Conservation (phyloP, 2,888 invertebrate species). For the Phalera bucephala region DNA sequence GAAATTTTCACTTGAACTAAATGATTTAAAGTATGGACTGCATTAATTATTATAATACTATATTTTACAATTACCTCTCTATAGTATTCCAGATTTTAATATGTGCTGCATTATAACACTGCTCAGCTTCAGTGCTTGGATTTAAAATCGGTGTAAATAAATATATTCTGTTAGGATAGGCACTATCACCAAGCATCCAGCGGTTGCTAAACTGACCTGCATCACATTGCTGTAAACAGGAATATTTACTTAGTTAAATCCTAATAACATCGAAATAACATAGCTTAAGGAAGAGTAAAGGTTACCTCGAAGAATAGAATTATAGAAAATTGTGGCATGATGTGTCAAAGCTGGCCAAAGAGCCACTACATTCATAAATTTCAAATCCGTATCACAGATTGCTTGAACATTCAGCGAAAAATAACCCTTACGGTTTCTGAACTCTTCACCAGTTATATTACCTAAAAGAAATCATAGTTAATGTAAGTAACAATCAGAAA, state of each 20-base stretch:
- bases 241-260: no score
- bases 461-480: no score
- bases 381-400: conserved; percentile 13
- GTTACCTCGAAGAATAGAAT: background rate
- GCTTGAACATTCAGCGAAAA: conserved; percentile 4
- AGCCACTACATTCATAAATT: conserved; percentile 20
- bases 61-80: no score
- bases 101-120: conserved; percentile 17
- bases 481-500: background rate
- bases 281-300: no score
- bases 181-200: conserved; percentile 20
- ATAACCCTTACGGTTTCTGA: no score
- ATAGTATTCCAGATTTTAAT: conserved; percentile 17
- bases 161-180: conserved; percentile 14
- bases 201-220: conserved; percentile 12
- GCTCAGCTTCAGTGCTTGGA: conserved; percentile 4
- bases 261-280: no score
- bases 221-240: conserved; percentile 22
- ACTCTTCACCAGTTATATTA: no score
- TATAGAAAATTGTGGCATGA: conserved; percentile 6
- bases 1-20: no score
- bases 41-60: no score
- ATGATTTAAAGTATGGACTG: no score
- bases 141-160: conserved; percentile 16
- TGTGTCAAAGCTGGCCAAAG: conserved; percentile 22